phyloP scores from a whole-genome alignment of 2,113 vertebrate genomes.

The Neotragus moschatus region DNA sequence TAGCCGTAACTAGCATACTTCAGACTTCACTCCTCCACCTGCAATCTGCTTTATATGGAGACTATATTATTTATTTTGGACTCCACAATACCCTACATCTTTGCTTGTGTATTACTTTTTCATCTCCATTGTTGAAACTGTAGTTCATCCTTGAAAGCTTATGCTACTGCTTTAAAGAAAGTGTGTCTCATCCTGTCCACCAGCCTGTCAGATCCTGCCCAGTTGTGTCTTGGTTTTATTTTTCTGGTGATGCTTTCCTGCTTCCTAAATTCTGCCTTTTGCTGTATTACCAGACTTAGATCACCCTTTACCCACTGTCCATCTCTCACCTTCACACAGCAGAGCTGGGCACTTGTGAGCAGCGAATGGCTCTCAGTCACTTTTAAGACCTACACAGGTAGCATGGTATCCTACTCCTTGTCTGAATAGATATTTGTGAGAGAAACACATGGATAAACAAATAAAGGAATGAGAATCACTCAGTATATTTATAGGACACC shows the following conservation, averaged over 20 bases:
- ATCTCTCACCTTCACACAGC: background rate
- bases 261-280: background rate
- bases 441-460: background rate
- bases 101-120: background rate
- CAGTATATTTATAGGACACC: background rate
- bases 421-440: background rate
- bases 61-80: background rate
- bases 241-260: background rate
- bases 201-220: background rate
- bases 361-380: background rate
- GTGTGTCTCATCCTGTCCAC: background rate
- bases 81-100: fast-evolving
- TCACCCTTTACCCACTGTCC: background rate
- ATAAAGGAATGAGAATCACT: background rate
- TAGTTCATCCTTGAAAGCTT: background rate
- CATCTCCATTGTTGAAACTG: background rate
- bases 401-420: background rate
- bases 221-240: background rate
- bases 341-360: background rate
- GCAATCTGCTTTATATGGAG: background rate
- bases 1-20: background rate
- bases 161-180: background rate
- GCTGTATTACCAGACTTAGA: background rate
- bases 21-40: background rate
- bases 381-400: background rate